phyloP scores from a whole-genome alignment of 2,888 invertebrate genomes.

The Scotopteryx bipunctaria region DNA sequence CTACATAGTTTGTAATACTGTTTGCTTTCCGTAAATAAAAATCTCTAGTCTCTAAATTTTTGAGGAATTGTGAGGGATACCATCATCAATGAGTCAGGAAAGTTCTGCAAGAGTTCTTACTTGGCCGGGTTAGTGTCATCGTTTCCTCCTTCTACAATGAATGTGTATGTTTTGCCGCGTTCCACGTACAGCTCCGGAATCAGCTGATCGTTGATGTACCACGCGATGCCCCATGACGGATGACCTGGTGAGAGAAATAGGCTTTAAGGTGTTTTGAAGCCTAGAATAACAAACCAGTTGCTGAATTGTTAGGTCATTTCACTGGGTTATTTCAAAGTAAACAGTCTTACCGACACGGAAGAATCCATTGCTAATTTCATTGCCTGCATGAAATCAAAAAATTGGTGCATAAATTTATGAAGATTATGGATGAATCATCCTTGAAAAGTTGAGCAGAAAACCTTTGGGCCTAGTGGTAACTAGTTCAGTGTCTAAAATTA shows the following conservation, averaged over 20 bases:
- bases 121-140: constrained; percentile 91
- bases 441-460: too few relatives aligned
- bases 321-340: background rate
- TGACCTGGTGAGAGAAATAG: constrained; percentile 69
- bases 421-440: too few relatives aligned
- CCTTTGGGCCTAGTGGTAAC: too few relatives aligned
- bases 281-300: background rate
- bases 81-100: too few relatives aligned
- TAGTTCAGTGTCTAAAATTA: too few relatives aligned
- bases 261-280: background rate
- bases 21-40: too few relatives aligned
- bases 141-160: constrained; percentile 93
- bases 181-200: constrained; percentile 95
- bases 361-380: constrained; percentile 68
- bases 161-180: constrained; percentile 93
- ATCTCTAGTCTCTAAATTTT: too few relatives aligned
- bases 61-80: too few relatives aligned
- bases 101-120: too few relatives aligned
- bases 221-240: constrained; percentile 95
- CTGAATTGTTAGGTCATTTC: too few relatives aligned
- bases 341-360: constrained; percentile 53
- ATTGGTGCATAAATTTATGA: too few relatives aligned
- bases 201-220: constrained; percentile 95
- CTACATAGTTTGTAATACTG: too few relatives aligned
- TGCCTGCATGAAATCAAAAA: constrained; percentile 68